Evolutionary conservation across 2,888 invertebrate species (phyloP).

Genomic region (Cancer borealis): DNA sequence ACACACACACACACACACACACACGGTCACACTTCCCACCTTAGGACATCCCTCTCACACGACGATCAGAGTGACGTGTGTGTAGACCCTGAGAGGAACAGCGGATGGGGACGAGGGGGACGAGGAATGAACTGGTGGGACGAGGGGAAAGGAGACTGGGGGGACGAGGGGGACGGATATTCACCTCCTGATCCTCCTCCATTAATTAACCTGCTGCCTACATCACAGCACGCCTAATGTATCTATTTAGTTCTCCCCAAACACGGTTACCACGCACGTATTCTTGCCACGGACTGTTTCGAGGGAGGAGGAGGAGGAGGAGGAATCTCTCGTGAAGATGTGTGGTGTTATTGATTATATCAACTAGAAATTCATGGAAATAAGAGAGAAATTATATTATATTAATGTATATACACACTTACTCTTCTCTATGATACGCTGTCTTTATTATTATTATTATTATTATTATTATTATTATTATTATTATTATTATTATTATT

Average conservation of each 20-base stretch:
- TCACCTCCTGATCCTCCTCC: neutral
- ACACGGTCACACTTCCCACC: constrained; percentile 7
- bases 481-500: too few relatives aligned
- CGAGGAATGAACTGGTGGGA: too few relatives aligned
- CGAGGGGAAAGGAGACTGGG: neutral
- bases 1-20: neutral
- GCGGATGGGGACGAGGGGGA: neutral
- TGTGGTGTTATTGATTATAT: too few relatives aligned
- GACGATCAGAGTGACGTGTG: neutral
- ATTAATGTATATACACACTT: neutral
- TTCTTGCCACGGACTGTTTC: too few relatives aligned
- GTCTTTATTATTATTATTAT: too few relatives aligned
- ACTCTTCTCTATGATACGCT: neutral
- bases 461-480: too few relatives aligned
- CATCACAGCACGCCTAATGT: neutral
- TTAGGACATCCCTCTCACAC: neutral
- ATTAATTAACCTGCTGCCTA: neutral
- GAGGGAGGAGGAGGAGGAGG: too few relatives aligned
- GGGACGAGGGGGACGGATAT: neutral
- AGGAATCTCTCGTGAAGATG: too few relatives aligned
- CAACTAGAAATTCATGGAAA: too few relatives aligned
- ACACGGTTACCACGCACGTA: neutral
- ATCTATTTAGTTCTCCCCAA: neutral
- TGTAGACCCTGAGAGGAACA: neutral
- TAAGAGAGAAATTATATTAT: neutral